Percentiles rank a stretch among this genome's conserved stretches.
Conservation (phyloP, 2,797 vertebrate genomes). For the Danionella dracula region DNA sequence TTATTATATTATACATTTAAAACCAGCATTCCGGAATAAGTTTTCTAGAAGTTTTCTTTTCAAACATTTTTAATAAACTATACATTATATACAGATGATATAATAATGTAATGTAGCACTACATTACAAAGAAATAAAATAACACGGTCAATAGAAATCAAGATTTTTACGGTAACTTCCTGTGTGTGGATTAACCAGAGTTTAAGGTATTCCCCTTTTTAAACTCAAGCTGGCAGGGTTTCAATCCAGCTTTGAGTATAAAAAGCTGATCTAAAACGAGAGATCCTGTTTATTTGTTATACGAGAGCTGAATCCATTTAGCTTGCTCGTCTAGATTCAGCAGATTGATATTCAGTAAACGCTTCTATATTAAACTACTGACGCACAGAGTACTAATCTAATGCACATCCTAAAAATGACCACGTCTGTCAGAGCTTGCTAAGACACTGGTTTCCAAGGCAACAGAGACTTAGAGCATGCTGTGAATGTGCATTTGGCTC, state of each 20-base stretch:
- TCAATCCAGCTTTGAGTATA: not conserved
- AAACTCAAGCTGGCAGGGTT: not conserved
- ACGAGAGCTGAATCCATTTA: not conserved
- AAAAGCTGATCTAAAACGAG: not conserved
- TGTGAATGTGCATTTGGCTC: constrained; percentile 1
- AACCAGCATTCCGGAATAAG: no score
- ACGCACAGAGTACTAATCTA: constrained; percentile 42
- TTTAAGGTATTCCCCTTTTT: not conserved
- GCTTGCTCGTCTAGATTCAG: not conserved
- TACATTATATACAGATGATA: no score
- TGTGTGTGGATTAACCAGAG: not conserved
- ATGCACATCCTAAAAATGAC: constrained; percentile 40
- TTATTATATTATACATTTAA: no score
- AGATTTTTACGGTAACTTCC: not conserved
- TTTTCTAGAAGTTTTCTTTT: no score
- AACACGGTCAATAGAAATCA: no score
- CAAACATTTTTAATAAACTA: no score
- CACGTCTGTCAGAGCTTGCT: constrained; percentile 6
- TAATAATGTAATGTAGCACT: no score
- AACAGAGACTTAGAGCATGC: constrained; percentile 30
- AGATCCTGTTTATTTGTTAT: not conserved
- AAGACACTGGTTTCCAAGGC: constrained; percentile 44
- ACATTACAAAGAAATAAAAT: no score
- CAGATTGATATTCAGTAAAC: constrained; percentile 33
- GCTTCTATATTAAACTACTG: constrained; percentile 42